These are phyloP conservation scores for Coremacera marginata DNA, from an alignment of 2,888 invertebrate species.

Conservation along the genomic window DNA sequence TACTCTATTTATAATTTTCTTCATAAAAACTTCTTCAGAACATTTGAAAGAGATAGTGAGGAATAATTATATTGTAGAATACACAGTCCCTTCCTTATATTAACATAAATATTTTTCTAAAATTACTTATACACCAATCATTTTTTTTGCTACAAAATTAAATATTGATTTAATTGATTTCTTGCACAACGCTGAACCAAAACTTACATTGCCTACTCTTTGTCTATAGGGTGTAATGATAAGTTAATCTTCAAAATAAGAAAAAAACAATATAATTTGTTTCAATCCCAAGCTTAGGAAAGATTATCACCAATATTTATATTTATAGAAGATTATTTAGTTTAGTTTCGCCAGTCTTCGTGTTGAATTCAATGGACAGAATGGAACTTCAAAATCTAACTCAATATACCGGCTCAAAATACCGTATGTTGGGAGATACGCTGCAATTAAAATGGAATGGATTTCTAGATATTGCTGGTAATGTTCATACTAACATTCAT, in stretches of 20 bases:
- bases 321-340: constrained; percentile 6
- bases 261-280: not conserved
- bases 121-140: no score
- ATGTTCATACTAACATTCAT: constrained; percentile 39
- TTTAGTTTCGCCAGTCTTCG: not conserved
- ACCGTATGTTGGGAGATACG: constrained; percentile 76
- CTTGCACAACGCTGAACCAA: no score
- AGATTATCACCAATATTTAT: not conserved
- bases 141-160: no score
- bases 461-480: constrained; percentile 74
- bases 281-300: not conserved
- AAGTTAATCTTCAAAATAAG: not conserved
- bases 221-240: no score
- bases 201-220: no score
- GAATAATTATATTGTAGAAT: no score
- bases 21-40: no score
- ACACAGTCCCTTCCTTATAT: no score
- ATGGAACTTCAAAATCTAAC: constrained; percentile 11
- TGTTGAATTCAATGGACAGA: not conserved
- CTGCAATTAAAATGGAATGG: constrained; percentile 82
- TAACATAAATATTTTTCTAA: no score
- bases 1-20: no score
- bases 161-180: no score
- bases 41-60: no score
- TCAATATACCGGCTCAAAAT: constrained; percentile 73